Conservation (phyloP, 2,888 invertebrate species). For the Lottia scabra region DNA sequence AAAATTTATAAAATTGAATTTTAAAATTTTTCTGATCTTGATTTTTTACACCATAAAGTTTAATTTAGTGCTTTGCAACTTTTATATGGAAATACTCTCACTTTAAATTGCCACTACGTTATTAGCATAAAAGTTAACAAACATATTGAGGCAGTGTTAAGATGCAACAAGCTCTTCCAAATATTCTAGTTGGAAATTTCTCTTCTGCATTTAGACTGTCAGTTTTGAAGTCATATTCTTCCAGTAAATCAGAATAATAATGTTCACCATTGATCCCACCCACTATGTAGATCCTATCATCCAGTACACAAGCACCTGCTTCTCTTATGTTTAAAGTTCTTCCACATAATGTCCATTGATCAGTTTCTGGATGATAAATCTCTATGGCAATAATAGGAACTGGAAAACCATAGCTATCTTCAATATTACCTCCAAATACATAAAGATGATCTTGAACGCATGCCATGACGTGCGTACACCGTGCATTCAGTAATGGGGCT, state of each 20-base stretch:
- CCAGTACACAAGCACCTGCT: conserved; percentile 60
- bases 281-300: conserved; percentile 62
- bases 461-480: conserved; percentile 65
- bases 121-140: conserved; percentile 15
- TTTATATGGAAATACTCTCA: no score
- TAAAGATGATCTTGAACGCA: conserved; percentile 51
- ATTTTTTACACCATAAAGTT: no score
- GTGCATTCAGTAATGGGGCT: conserved; percentile 55
- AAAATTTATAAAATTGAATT: no score
- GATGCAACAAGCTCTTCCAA: conserved; percentile 64
- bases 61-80: no score
- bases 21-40: no score
- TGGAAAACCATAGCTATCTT: conserved; percentile 65
- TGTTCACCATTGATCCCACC: conserved; percentile 67
- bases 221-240: conserved; percentile 53
- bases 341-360: conserved; percentile 63
- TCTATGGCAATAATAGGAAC: conserved; percentile 64
- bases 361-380: conserved; percentile 46
- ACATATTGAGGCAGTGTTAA: conserved; percentile 61
- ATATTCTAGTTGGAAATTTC: conserved; percentile 60
- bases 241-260: conserved; percentile 62
- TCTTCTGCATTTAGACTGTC: conserved; percentile 58
- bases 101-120: no score
- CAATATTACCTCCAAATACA: conserved; percentile 65
- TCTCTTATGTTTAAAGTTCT: conserved; percentile 62